Evolutionary conservation across 2,797 vertebrate genomes (phyloP).

Genomic region (Spinus olivaceus): DNA sequence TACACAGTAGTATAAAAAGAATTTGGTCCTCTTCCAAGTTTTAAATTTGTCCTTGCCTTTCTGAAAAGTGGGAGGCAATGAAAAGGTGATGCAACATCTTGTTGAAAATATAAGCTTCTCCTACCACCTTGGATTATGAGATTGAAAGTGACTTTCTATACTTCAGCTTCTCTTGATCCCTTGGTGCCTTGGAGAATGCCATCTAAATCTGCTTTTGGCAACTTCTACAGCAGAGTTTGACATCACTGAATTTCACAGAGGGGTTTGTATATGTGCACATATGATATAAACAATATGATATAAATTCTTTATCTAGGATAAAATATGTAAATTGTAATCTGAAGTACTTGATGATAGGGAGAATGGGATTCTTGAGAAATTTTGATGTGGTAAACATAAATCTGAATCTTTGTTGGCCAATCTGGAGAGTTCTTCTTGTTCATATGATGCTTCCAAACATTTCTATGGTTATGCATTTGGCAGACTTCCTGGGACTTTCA

Average conservation of each 20-base stretch:
- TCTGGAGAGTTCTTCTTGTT: not conserved
- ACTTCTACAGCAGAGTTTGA: not conserved
- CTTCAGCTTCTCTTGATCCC: not conserved
- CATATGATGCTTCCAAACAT: rapidly evolving
- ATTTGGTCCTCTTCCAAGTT: not conserved
- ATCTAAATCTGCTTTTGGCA: not conserved
- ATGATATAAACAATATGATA: not conserved
- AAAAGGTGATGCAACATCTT: not conserved
- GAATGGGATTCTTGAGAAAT: not conserved
- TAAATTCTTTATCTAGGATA: not conserved
- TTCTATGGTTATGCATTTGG: not conserved
- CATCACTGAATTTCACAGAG: rapidly evolving
- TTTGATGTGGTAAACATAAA: not conserved
- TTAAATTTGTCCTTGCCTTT: conserved; percentile 23
- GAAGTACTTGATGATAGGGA: not conserved
- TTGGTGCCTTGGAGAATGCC: not conserved
- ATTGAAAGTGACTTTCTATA: not conserved
- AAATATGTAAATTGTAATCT: not conserved
- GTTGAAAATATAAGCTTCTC: not conserved
- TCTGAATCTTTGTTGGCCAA: not conserved
- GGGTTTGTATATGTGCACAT: not conserved
- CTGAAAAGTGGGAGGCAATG: not conserved
- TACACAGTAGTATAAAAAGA: not conserved
- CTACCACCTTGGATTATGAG: not conserved
- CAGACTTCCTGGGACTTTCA: not conserved